Evolutionary conservation across 2,797 vertebrate genomes (phyloP), one percentile per base, ranked within the genome.

Genomic region (Oreonectes daqikongensis): DNA sequence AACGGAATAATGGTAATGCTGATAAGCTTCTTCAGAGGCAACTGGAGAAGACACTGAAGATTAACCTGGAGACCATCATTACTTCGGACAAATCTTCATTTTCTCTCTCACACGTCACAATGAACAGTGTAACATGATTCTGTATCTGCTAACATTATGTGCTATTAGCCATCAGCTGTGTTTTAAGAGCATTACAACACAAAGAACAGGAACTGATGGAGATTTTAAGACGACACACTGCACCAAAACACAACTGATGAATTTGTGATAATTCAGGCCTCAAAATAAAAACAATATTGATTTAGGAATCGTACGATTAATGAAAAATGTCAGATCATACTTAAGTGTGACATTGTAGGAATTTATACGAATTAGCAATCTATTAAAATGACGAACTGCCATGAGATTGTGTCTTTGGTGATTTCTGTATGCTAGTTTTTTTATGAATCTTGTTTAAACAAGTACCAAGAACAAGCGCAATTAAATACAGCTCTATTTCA

Each of bases 61-160:
- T 20, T 46, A 64, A 30, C 59, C 50, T 1, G 8, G 11, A 24
- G 11, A 63, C n/a, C 57, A 12, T 12, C 32, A 63, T 35, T 24
- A 50, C 57, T 87, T 87, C 87, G 84, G 89, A 57, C 53, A 28
- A 89, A 86, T 86, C 84, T 87, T 80, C 84, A 79, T 86, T 85
- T 87, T 90, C 85, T n/a, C 87, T 89, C 85, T 79, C 86, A 87
- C n/a, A n/a, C n/a, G n/a, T n/a, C n/a, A n/a, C n/a, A n/a, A n/a
- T 84, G 85, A 86, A 32, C 61, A 87, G 68, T 81, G 90, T 73
- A 90, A 91, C 81, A 85, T 24, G 12, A 70, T 32, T 55, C 57
- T 52, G 1, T 0, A 14, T 48, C n/a, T 48, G n/a, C 42, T 4
- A 26, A 59, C 28, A 24, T 63, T 63, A 24, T 50, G 44, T 63